Base-by-base conservation (phyloP, 2,797 vertebrate genomes). In the Eulemur albifrons region DNA sequence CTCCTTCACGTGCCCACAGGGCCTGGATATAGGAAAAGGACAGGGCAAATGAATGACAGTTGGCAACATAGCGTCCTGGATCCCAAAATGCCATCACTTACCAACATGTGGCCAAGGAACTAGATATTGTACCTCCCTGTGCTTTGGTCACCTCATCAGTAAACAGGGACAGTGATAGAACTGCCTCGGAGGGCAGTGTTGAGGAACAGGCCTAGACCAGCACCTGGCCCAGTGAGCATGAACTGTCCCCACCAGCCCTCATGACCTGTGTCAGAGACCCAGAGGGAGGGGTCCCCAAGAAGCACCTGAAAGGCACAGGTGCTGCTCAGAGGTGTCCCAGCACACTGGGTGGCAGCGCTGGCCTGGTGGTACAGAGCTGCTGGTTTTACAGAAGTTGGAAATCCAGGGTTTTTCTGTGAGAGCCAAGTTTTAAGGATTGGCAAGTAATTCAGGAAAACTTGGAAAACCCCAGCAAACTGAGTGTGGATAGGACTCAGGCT, bases 241-340 rank as follows among this genome's bases (percentile, higher is more conserved):
- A 88, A 40, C 32, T 27, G 32, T n/a, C 15, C 30, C 38, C 2
- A 45, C 59, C 40, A 20, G 35, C 30, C 23, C 21, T 1, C 18
- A 4, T 54, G 45, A 20, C 65, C 5, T 45, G 20, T 35, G 69
- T 21, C 6, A 23, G 18, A 23, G 67, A 45, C 21, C 21, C 43
- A 45, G 45, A 48, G n/a, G n/a, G 43, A 4, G 4, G 3, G 21
- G 38, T 50, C 5, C n/a, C 27, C 23, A 2, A 15, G 2, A 45
- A 77, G 75, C 23, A n/a, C 30, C 7, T 2, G 4, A 35, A 15
- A 72, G 70, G n/a, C 69, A 40, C 43, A 35, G 12, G 27, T 48
- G 15, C 13, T 32, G 1, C 11, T 18, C 2, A 17, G 1, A 48
- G 59, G 9, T 12, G 0, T 12, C 32, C 21, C 50, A 14, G 2